A percentile compares a stretch with the other conserved stretches of the same genome.
phyloP scores from a whole-genome alignment of 1,140 invertebrate genomes.

The Achatina immaculata region DNA sequence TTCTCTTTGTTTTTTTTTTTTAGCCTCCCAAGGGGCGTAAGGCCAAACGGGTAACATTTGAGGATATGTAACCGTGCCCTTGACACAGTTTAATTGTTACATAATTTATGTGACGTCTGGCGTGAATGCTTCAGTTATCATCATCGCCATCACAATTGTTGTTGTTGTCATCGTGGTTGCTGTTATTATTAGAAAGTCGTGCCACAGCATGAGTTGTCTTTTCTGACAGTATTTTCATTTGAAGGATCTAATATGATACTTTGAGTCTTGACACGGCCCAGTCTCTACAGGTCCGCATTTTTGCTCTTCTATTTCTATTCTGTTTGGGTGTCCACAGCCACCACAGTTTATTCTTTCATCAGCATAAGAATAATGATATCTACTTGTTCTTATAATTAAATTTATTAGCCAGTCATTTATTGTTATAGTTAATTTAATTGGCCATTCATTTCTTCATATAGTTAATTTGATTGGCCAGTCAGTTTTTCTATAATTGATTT shows the following conservation, averaged over 20 bases:
- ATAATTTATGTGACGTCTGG: background rate
- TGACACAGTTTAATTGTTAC: background rate
- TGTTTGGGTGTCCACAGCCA: background rate
- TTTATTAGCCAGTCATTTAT: no score
- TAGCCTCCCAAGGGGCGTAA: conserved; percentile 39
- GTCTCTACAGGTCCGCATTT: background rate
- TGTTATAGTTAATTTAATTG: no score
- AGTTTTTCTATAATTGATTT: no score
- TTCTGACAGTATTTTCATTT: background rate
- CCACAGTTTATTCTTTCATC: background rate
- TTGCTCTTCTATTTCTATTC: background rate
- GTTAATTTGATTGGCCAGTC: no score
- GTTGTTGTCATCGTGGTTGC: background rate
- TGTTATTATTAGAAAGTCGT: background rate
- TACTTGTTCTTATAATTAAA: no score
- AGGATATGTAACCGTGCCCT: conserved; percentile 32
- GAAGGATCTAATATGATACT: background rate
- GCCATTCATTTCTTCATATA: no score
- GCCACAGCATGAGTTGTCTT: background rate
- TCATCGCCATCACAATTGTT: background rate
- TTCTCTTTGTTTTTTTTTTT: background rate
- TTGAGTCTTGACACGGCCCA: background rate
- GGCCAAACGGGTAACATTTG: conserved; percentile 41
- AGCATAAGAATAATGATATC: no score
- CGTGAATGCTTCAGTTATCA: background rate